A percentile compares a stretch with the other conserved stretches of the same genome.
These are phyloP conservation scores for Oreortyx pictus DNA, from an alignment of 2,797 vertebrate genomes.

Conservation along the genomic window DNA sequence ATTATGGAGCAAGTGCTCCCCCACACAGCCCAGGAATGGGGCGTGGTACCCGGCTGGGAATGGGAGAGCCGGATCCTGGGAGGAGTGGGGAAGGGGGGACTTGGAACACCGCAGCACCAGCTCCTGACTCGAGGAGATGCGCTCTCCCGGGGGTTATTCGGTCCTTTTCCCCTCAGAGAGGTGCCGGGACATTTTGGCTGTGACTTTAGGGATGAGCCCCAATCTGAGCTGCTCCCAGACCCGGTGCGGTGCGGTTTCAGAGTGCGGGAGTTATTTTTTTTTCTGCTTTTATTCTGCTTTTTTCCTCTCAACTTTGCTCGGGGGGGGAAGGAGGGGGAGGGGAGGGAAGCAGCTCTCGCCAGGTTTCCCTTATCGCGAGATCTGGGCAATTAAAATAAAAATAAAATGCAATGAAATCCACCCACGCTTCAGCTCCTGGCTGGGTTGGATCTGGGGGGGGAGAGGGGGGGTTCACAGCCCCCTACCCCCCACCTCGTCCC, in stretches of 20 bases:
- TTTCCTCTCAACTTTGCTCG: background rate
- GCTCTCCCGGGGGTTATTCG: background rate
- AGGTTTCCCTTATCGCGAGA: conserved; percentile 60
- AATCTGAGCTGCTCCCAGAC: conserved; percentile 19
- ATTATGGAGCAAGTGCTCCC: background rate
- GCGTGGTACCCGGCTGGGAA: background rate
- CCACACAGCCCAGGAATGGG: background rate
- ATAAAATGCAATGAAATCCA: background rate
- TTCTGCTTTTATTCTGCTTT: background rate
- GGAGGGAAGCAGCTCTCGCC: background rate
- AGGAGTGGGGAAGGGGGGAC: background rate
- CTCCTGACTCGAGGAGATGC: background rate
- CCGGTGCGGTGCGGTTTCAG: background rate
- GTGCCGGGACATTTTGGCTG: background rate
- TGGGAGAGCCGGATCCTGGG: background rate
- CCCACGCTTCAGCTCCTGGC: background rate
- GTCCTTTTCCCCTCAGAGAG: background rate
- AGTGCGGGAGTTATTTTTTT: background rate
- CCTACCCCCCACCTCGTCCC: background rate
- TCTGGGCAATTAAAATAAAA: conserved; percentile 29
- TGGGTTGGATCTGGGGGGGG: too few species aligned
- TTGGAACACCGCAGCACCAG: background rate
- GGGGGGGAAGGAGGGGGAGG: background rate
- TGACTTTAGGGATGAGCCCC: background rate
- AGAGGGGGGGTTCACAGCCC: background rate